Conservation (phyloP, 2,797 vertebrate species). For the Morus bassanus region DNA sequence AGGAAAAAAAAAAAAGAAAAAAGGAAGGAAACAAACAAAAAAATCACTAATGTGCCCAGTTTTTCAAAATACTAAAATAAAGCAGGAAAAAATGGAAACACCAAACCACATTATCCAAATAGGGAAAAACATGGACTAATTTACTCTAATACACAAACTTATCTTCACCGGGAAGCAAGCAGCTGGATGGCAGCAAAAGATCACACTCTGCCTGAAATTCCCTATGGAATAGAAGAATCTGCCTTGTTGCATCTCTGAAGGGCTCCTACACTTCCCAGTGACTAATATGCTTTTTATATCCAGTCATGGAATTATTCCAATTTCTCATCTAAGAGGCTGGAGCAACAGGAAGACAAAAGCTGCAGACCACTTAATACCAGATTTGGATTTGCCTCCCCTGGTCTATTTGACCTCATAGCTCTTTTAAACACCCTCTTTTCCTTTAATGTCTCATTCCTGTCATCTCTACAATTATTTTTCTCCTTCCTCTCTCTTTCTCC, state of each 20-base stretch:
- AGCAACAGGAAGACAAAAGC: slow-evolving; percentile 35
- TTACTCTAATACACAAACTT: neutral
- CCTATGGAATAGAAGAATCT: neutral
- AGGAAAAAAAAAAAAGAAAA: neutral
- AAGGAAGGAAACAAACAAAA: rapidly evolving
- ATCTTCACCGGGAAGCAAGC: neutral
- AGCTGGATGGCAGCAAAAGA: neutral
- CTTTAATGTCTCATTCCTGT: neutral
- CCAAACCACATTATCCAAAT: neutral
- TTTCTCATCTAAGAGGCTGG: neutral
- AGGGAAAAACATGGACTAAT: neutral
- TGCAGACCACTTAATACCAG: neutral
- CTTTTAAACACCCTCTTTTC: neutral
- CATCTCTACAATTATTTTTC: neutral
- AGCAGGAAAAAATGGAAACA: neutral
- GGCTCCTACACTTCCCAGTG: neutral
- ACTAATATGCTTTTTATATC: slow-evolving; percentile 43
- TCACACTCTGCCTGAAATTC: neutral
- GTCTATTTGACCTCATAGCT: neutral
- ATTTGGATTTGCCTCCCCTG: neutral
- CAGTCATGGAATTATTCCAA: neutral
- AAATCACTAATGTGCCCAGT: neutral
- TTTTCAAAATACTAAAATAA: neutral
- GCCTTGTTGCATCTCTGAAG: neutral
- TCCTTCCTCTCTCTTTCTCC: neutral